Base-by-base conservation (phyloP, 2,888 invertebrate genomes). In the Clepsis dumicolana region DNA sequence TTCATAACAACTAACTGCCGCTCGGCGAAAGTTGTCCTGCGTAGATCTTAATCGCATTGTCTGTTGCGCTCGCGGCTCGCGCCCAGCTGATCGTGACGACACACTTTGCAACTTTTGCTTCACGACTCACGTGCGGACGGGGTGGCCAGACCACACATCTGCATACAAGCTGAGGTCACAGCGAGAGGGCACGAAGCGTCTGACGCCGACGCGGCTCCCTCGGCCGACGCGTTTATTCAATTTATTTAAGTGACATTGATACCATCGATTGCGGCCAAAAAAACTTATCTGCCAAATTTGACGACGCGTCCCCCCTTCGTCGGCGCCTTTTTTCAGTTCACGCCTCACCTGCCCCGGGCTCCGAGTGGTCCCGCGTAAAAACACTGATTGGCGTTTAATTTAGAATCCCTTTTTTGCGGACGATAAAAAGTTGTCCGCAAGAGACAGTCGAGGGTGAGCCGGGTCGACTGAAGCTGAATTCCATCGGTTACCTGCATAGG, bases 1-100 rank as follows among this genome's bases (percentile, higher is more conserved):
- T 93, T 93, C 94, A 94, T 94, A 94, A 94, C 94, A 94, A 94
- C 94, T 94, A 94, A 94, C 94, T 93, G 93, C 91, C 91, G 91
- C 91, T 89, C 90, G 92, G 89, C 89, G 94, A 94, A 94, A 94
- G 93, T 94, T 94, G 93, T 93, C 93, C 93, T 91, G 93, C 94
- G 93, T 94, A 93, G 94, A 94, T 94, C 93, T 94, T 94, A 93
- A 94, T 94, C 94, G 93, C 90, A 93, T 94, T 94, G 93, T 93
- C 92, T 93, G 91, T 90, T 92, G 93, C 93, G 91, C 92, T 91
- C 88, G 90, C 91, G 89, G 87, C 88, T 84, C 85, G 83, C 67
- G 88, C 87, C 38, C 93, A 93, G 93, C 93, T 93, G 92, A 91
- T 88, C 86, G 89, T 88, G 89, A 87, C 87, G 89, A 84, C 91